Base-by-base conservation (phyloP, 1,140 invertebrate genomes). In the Pogonus chalceus region DNA sequence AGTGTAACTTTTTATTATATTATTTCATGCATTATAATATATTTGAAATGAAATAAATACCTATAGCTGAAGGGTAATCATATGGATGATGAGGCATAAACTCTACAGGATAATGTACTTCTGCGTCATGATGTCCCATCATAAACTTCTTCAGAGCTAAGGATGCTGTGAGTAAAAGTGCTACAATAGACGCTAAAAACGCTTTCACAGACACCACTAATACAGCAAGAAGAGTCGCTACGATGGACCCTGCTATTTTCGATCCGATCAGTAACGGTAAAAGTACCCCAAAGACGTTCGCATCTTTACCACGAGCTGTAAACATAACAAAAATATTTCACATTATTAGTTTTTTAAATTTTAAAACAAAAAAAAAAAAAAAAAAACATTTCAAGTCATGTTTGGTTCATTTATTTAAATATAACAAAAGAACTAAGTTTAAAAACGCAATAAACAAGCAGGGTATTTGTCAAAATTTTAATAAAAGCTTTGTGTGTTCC, bases 211-310 rank as follows among this genome's bases (percentile, higher is more conserved):
- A 78, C 0, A 84, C 66, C 1, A 78, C 58, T 1, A 79, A 74
- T 23, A 83, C 76, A 22, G 78, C 68, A 23, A 75, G 73, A 47
- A 82, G 65, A 0, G 73, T 75, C 22, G 80, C 72, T 53, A 81
- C 72, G 14, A 74, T 73, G 48, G 76, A 71, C 14, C 76, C 77
- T 1, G 80, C 76, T 1, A 77, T 75, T 56, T 81, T 81, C 64
- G 80, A 77, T 18, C 80, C 81, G 56, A 83, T 68, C 21, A 83
- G 63, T 59, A 81, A 69, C 18, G 80, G 80, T 21, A 82, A 66
- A 20, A 81, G 68, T 53, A 79, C 70, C 63, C 18, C 7, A 9
- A 43, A 3, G 7, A 43, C 37, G 37, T 80, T 74, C 52, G 79
- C 70, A 22, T 24, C 23, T 16, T 46, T 46, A 2, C 23, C 26